Evolutionary conservation across 2,888 invertebrate species (phyloP).

Genomic region (Oscheius sp.): DNA sequence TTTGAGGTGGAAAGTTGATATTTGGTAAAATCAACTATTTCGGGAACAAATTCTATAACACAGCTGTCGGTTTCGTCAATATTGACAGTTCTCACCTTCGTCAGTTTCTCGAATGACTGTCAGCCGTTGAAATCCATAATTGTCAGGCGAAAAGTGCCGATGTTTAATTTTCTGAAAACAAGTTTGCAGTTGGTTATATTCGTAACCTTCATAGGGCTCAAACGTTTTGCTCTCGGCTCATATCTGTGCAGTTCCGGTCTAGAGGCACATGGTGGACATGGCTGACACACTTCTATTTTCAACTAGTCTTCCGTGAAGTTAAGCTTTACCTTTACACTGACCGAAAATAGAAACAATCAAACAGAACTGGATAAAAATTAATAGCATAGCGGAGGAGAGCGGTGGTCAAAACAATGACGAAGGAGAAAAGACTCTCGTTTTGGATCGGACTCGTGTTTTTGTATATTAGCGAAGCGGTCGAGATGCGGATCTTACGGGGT

Average conservation of each 20-base stretch:
- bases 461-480: no score
- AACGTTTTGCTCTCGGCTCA: neutral
- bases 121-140: neutral
- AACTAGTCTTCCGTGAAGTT: no score
- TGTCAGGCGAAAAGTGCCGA: neutral
- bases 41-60: neutral
- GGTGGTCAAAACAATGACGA: no score
- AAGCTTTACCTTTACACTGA: no score
- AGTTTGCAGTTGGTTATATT: neutral
- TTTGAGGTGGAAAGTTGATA: neutral
- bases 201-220: neutral
- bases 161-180: neutral
- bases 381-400: no score
- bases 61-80: neutral
- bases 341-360: no score
- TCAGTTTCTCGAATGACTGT: slow-evolving; percentile 9
- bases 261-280: slow-evolving; percentile 9
- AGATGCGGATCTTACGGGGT: no score
- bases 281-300: neutral
- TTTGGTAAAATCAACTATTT: neutral
- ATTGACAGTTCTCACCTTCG: neutral
- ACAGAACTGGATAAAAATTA: no score
- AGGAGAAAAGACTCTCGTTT: no score
- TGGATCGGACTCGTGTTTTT: no score
- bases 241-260: slow-evolving; percentile 1